Base-by-base conservation (phyloP, 1,140 invertebrate species). In the Helicorthomorpha holstii region DNA sequence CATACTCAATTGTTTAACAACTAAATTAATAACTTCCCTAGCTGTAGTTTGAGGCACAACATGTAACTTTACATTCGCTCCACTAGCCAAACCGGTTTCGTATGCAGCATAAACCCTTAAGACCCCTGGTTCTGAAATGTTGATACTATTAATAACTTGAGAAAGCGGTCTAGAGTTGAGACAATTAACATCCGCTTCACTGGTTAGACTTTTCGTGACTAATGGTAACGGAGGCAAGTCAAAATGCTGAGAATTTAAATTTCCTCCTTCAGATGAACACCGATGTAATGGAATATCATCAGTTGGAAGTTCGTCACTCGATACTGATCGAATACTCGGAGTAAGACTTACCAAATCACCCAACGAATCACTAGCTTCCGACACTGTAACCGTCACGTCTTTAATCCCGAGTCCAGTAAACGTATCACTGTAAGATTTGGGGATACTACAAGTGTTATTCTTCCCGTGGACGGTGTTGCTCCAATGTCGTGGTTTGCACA, bases 1-100 rank as follows among this genome's bases (percentile, higher is more conserved):
- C 79, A 92, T 89, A 67, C 93, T 94, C 1, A 95, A 70, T 64
- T 95, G 89, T 63, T 88, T 86, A 4, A 95, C 85, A 16, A 95
- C 90, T 25, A 94, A 72, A 64, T 92, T 85, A 38, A 96, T 85
- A 2, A 96, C 89, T 69, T 97, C 90, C 3, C 87, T 70, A 0
- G 91, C 85, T 0, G 87, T 90, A 0, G 92, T 97, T 49, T 80
- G 75, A 0, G 81, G 79, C 1, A 87, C 93, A 0, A 96, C 85
- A 65, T 94, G 87, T 0, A 97, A 69, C 63, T 90, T 91, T 1
- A 97, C 76, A 58, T 87, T 91, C 1, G 90, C 94, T 0, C 90
- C 91, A 42, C 78, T 80, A 2, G 86, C 86, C 53, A 96, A 66
- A 23, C 92, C 91, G 0, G 88, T 95, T 57, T 94, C 86, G 64